Evolutionary conservation across 2,888 invertebrate genomes (phyloP), one percentile per base, ranked within the genome.

Genomic region (Cepaea hortensis): DNA sequence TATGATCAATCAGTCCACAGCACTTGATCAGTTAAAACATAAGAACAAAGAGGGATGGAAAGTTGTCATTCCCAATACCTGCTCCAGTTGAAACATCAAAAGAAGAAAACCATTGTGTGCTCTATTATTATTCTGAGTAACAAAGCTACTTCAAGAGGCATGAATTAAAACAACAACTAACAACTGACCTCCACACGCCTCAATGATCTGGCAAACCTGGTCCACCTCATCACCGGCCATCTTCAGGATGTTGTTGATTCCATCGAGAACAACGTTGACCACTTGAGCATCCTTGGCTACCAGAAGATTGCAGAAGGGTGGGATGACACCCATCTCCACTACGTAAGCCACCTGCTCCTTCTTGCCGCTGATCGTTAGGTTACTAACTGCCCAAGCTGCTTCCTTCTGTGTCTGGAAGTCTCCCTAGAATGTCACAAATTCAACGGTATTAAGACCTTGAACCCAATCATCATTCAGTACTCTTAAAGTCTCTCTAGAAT

Each of bases 371-470:
- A 99, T 98, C 91, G 99, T 99, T 91, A 99, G 96, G 96, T 99
- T 99, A 94, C 98, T 98, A 88, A 99, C 98, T 13, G 99, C 99
- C 99, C 99, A 99, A 0, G 99, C 99, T 0, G 99, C 99, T 95
- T 99, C 99, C 95, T 99, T 99, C 95, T 99, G 98, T n/a, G 99
- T 99, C 95, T 98, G 98, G 96, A 99, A 99, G 95, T 99, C 99
- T 87, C 96, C 96, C 96, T 96, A 90, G 20, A 92, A 91, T 35
- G 35, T 79, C 72, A 68, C 18, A 15, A 73, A 73, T n/a, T n/a
- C 20, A 23, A 20, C 23, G n/a, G 73, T 23, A 68, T 35, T 35
- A 35, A 35, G 35, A 35, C 35, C 35, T 35, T 35, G 35, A 35
- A 35, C 35, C 1, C 35, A 35, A 35, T 35, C 35, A 35, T 35